These are phyloP conservation scores for Notechis scutatus DNA, from an alignment of 2,113 vertebrate genomes.

Conservation along the genomic window DNA sequence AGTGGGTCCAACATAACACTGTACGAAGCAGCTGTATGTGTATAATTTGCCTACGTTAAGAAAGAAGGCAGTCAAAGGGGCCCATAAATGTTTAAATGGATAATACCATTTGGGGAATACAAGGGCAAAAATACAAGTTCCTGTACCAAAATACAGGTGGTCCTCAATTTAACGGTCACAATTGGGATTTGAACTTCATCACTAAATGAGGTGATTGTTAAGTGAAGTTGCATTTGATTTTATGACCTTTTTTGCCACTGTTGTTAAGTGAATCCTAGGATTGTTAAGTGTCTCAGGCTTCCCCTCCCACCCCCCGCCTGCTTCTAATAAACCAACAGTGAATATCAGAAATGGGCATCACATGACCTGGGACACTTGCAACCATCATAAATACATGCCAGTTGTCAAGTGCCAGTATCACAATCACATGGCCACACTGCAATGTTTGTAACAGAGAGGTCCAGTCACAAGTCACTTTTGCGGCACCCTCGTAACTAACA, in stretches of 20 bases:
- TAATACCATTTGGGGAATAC: background rate
- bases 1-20: background rate
- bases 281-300: too few relatives aligned
- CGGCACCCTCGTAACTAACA: background rate
- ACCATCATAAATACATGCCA: too few relatives aligned
- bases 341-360: too few relatives aligned
- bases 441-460: background rate
- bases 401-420: background rate
- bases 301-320: too few relatives aligned
- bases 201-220: too few relatives aligned
- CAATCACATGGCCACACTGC: background rate
- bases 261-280: too few relatives aligned
- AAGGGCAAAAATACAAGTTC: background rate
- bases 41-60: background rate
- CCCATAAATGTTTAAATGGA: background rate
- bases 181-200: too few relatives aligned
- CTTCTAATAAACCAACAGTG: too few relatives aligned
- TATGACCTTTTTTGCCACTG: too few relatives aligned
- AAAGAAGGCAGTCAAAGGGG: background rate
- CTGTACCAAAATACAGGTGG: background rate
- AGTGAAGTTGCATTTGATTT: too few relatives aligned
- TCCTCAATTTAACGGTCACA: too few relatives aligned
- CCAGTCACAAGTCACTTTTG: background rate
- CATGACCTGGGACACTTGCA: too few relatives aligned
- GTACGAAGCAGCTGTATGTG: background rate